phyloP scores from a whole-genome alignment of 2,888 invertebrate genomes.

The Lomographa bimaculata region DNA sequence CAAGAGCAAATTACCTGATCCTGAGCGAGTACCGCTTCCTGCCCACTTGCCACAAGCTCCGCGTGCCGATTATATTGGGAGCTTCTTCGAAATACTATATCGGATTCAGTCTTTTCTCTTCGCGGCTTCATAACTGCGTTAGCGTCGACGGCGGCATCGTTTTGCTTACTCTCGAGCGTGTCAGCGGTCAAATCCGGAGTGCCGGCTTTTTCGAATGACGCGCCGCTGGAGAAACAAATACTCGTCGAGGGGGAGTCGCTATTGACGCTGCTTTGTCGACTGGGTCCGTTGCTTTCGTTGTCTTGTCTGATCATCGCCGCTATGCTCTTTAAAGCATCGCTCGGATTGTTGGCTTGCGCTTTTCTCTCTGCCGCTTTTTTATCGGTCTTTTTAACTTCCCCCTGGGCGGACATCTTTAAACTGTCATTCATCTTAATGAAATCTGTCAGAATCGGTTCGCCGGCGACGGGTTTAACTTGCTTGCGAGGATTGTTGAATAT shows the following conservation, averaged over 20 bases:
- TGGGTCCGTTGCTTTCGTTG: constrained; percentile 59
- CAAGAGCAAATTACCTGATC: constrained; percentile 79
- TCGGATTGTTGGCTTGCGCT: constrained; percentile 58
- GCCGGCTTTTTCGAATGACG: constrained; percentile 64
- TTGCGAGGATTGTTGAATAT: constrained; percentile 87
- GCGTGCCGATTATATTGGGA: constrained; percentile 73
- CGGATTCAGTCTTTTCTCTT: constrained; percentile 95
- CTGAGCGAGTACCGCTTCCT: constrained; percentile 82
- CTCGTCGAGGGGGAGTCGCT: constrained; percentile 75
- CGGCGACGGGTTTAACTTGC: constrained; percentile 77
- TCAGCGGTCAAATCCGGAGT: constrained; percentile 68
- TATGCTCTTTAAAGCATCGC: constrained; percentile 71
- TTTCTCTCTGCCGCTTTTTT: constrained; percentile 56
- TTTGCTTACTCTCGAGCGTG: constrained; percentile 55
- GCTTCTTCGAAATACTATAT: constrained; percentile 89
- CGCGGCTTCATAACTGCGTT: constrained; percentile 85
- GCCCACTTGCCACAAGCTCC: constrained; percentile 73
- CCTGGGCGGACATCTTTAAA: constrained; percentile 72
- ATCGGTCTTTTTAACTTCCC: constrained; percentile 61
- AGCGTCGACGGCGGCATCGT: constrained; percentile 47
- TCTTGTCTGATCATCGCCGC: constrained; percentile 72
- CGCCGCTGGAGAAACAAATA: constrained; percentile 61
- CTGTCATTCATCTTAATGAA: constrained; percentile 85
- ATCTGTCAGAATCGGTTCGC: constrained; percentile 89
- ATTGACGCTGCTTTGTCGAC: constrained; percentile 70